Conservation (phyloP, 35 echinoderm and acorn worm genomes). For the Chiridota heheva region DNA sequence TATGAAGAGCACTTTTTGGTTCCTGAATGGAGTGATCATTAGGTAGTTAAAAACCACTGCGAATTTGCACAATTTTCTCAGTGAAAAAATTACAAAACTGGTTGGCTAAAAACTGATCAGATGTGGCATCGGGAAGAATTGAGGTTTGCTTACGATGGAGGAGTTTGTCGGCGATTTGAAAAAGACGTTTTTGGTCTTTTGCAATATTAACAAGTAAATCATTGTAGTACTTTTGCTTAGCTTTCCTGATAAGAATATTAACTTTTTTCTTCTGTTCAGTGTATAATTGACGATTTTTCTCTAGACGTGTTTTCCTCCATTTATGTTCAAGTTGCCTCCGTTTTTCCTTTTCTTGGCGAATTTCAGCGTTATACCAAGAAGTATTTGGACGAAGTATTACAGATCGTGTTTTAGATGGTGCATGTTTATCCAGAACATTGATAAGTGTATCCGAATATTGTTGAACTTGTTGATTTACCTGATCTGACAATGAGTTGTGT, state of each 20-base stretch:
- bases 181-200: conserved; percentile 59
- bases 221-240: conserved; percentile 44
- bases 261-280: conserved; percentile 40
- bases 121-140: too few species aligned
- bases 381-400: conserved; percentile 35
- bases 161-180: too few species aligned
- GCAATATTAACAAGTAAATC: conserved; percentile 23
- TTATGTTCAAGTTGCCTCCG: conserved; percentile 32
- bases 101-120: too few species aligned
- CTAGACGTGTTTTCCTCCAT: conserved; percentile 24
- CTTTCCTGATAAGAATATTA: conserved; percentile 39
- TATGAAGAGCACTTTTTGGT: too few species aligned
- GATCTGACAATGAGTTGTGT: neutral
- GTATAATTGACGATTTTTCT: conserved; percentile 41
- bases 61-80: too few species aligned
- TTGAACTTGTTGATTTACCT: conserved; percentile 28
- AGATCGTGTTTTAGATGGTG: conserved; percentile 40
- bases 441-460: conserved; percentile 36
- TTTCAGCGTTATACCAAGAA: conserved; percentile 34
- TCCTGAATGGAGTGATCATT: too few species aligned
- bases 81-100: too few species aligned
- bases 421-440: conserved; percentile 35
- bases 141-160: too few species aligned
- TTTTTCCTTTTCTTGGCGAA: conserved; percentile 37
- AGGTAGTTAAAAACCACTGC: too few species aligned